A percentile compares a stretch with the other conserved stretches of the same genome.
Evolutionary conservation across 2,797 vertebrate genomes (phyloP).

Genomic region (Spinibarbus caldwelli): DNA sequence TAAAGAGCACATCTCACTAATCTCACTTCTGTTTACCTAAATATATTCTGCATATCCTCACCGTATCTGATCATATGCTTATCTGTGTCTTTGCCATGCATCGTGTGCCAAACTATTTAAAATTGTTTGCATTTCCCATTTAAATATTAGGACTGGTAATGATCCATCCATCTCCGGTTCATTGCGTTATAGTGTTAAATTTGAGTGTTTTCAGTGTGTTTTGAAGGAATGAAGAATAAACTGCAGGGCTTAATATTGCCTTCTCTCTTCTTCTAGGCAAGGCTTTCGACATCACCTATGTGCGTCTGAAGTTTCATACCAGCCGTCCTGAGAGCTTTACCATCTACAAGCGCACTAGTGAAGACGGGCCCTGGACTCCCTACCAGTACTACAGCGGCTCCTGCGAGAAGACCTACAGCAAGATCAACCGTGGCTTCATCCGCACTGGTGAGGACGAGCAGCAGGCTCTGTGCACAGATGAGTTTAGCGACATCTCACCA

Average conservation of each 20-base stretch:
- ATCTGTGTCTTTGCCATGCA: not conserved
- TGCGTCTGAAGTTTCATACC: conserved; percentile 96
- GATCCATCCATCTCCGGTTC: not conserved
- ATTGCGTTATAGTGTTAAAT: not conserved
- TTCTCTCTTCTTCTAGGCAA: conserved; percentile 79
- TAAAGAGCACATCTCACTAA: not conserved
- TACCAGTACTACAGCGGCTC: conserved; percentile 99
- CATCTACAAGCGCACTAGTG: conserved; percentile 90
- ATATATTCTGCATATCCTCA: not conserved
- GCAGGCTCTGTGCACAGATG: conserved; percentile 93
- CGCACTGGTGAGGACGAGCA: conserved; percentile 92
- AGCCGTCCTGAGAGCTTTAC: conserved; percentile 96
- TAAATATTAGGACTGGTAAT: not conserved
- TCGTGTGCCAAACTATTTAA: not conserved
- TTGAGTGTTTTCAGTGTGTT: not conserved
- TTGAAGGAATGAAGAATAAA: not conserved
- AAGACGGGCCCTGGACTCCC: conserved; percentile 87
- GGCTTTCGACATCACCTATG: conserved; percentile 96
- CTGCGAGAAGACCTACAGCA: conserved; percentile 92
- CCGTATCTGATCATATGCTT: not conserved
- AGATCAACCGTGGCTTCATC: conserved; percentile 86
- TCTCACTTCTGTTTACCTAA: not conserved
- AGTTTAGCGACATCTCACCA: conserved; percentile 98
- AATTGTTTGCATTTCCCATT: not conserved
- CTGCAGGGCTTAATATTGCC: not conserved